Percentiles rank a stretch among this genome's conserved stretches.
Evolutionary conservation across 2,888 invertebrate species (phyloP).

Genomic region (Drosophila longiperda): DNA sequence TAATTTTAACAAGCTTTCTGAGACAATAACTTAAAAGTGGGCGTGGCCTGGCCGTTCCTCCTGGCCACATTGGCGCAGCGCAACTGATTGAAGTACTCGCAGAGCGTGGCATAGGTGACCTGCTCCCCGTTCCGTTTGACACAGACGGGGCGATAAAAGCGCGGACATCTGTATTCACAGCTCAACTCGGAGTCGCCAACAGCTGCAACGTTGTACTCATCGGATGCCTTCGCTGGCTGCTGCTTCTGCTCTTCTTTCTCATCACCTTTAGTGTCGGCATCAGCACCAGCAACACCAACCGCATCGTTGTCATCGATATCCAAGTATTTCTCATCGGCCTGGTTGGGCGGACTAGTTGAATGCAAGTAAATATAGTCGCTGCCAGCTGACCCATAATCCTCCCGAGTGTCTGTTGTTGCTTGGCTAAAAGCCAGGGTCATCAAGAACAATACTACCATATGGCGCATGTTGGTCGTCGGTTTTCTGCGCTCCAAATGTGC

Average conservation of each 20-base stretch:
- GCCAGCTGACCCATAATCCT: conserved; percentile 20
- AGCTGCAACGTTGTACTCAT: conserved; percentile 22
- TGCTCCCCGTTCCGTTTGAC: conserved; percentile 41
- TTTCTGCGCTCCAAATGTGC: conserved; percentile 15
- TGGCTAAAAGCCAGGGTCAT: conserved; percentile 9
- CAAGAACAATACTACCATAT: conserved; percentile 20
- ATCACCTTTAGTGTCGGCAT: background rate
- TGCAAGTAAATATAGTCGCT: conserved; percentile 42
- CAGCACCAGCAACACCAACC: background rate
- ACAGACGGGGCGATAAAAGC: conserved; percentile 68
- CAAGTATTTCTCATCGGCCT: background rate
- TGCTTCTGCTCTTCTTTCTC: background rate
- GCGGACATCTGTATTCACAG: conserved; percentile 70
- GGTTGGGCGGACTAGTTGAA: background rate
- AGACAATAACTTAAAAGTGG: conserved; percentile 49
- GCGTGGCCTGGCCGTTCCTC: conserved; percentile 15
- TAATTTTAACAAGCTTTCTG: conserved; percentile 30
- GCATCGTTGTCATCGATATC: conserved; percentile 4
- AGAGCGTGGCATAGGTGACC: conserved; percentile 60
- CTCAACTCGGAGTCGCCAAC: conserved; percentile 39
- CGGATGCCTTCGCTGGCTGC: background rate
- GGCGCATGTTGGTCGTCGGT: conserved; percentile 28
- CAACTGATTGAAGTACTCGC: conserved; percentile 62
- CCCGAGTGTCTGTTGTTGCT: background rate
- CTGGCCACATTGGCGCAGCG: conserved; percentile 59